Evolutionary conservation across 2,888 invertebrate species (phyloP).

Genomic region (Conistra vaccinii): DNA sequence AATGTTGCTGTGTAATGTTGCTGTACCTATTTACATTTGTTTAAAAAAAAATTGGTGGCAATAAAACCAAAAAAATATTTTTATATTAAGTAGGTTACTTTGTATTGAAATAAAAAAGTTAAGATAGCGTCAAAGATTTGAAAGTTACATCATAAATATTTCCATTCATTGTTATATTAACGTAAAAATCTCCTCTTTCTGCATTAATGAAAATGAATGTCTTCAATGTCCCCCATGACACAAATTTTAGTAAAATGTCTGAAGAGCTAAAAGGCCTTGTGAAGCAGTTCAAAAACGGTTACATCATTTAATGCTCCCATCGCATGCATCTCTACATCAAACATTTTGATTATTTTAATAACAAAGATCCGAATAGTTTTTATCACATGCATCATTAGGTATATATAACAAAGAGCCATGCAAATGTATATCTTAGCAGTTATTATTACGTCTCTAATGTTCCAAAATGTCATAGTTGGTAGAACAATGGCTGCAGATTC

Average conservation of each 20-base stretch:
- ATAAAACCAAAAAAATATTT: background rate
- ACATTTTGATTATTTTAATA: conserved; percentile 20
- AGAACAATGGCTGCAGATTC: conserved; percentile 71
- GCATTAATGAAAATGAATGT: background rate
- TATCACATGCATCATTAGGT: conserved; percentile 31
- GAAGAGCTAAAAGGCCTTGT: background rate
- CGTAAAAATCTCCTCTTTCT: background rate
- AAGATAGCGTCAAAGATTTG: background rate
- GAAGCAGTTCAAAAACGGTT: background rate
- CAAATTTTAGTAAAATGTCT: background rate
- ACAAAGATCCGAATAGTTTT: conserved; percentile 10
- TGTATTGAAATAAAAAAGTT: background rate
- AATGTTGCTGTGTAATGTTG: background rate
- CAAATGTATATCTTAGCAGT: conserved; percentile 40
- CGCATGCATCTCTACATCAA: background rate
- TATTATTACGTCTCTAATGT: conserved; percentile 57
- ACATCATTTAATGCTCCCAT: conserved; percentile 20
- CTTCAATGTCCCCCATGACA: background rate
- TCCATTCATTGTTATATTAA: background rate
- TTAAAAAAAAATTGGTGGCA: background rate
- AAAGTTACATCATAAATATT: background rate
- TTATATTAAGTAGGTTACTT: background rate
- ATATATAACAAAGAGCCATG: conserved; percentile 34
- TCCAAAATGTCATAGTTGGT: conserved; percentile 67
- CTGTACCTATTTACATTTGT: background rate